Evolutionary conservation across 64 coral and sea anemone genomes (phyloP).

Genomic region (Hydrozoanthus tunicans): DNA sequence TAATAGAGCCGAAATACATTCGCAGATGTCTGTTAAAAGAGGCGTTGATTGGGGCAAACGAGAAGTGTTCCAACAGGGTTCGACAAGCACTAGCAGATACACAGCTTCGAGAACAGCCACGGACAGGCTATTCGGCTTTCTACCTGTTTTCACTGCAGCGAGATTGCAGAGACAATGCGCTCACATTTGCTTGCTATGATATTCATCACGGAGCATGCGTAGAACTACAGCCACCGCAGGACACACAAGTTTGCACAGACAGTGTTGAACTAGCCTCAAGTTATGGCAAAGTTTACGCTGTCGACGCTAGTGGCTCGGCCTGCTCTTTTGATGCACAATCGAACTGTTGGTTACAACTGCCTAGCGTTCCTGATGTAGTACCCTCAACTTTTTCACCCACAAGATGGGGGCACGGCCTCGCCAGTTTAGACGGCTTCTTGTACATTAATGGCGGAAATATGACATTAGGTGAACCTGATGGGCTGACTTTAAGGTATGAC

Average conservation of each 20-base stretch:
- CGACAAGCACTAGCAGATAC: background rate
- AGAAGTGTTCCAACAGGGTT: slow-evolving; percentile 14
- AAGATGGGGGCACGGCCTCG: slow-evolving; percentile 40
- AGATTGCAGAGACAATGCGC: slow-evolving; percentile 39
- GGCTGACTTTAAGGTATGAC: slow-evolving; percentile 25
- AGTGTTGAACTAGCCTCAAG: slow-evolving; percentile 13
- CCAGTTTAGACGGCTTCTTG: slow-evolving; percentile 23
- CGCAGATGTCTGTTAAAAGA: slow-evolving; percentile 27
- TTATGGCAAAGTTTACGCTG: slow-evolving; percentile 10
- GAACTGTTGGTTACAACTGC: slow-evolving; percentile 27
- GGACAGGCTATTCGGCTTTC: slow-evolving; percentile 28
- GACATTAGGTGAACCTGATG: slow-evolving; percentile 41
- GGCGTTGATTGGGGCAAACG: background rate
- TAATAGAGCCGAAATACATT: slow-evolving; percentile 43
- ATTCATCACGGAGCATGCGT: slow-evolving; percentile 22
- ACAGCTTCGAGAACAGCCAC: background rate
- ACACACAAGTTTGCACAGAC: background rate
- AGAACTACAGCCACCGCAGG: background rate
- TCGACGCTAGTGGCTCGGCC: background rate
- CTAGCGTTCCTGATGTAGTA: slow-evolving; percentile 23
- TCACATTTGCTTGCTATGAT: slow-evolving; percentile 46
- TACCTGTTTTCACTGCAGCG: slow-evolving; percentile 36
- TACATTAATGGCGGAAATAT: slow-evolving; percentile 34
- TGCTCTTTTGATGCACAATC: slow-evolving; percentile 15
- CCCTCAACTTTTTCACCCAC: slow-evolving; percentile 18